Evolutionary conservation across 2,797 vertebrate genomes (phyloP), one percentile per base, ranked within the genome.

Genomic region (Etheostoma perlongum): DNA sequence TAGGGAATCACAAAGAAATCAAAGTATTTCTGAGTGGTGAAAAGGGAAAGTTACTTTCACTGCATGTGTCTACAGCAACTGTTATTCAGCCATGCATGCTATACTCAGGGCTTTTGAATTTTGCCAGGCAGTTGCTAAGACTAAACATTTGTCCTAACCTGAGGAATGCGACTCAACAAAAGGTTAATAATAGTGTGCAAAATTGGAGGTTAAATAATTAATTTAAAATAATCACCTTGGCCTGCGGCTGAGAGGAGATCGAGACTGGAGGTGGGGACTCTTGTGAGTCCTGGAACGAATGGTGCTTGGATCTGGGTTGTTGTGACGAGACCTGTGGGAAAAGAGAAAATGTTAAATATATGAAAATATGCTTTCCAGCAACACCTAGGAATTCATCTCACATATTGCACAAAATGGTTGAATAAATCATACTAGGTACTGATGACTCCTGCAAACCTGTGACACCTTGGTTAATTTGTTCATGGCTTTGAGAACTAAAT

Each of bases 241-340:
- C 95, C 97, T 96, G 88, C 95, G 96, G 93, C 94, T 93, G 85
- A 91, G 96, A 72, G 96, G 96, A 46, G 97, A 98, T 85, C 94
- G 95, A 81, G 95, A 89, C 87, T 89, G 91, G 84, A 95, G 91
- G 80, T 95, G 95, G 90, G 97, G 96, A 93, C 94, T 97, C 94
- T 94, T 96, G 85, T 95, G 94, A 83, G 91, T 92, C 92, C 88
- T 95, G 89, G 96, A 96, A 93, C 95, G 97, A 87, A 95, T 94
- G 91, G 95, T 93, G 94, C 94, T 96, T 85, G 95, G 93, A 87
- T 97, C 97, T 67, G 92, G 30, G 30, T 30, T 94, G 95, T 93
- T 95, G 91, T 95, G 96, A 93, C 95, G 96, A 95, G 96, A 97
- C 95, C 98, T 99, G 94, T 21, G 71, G 79, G 54, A 36, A 19